These are phyloP conservation scores for Bufo gargarizans DNA, from an alignment of 2,113 vertebrate genomes.

Conservation along the genomic window DNA sequence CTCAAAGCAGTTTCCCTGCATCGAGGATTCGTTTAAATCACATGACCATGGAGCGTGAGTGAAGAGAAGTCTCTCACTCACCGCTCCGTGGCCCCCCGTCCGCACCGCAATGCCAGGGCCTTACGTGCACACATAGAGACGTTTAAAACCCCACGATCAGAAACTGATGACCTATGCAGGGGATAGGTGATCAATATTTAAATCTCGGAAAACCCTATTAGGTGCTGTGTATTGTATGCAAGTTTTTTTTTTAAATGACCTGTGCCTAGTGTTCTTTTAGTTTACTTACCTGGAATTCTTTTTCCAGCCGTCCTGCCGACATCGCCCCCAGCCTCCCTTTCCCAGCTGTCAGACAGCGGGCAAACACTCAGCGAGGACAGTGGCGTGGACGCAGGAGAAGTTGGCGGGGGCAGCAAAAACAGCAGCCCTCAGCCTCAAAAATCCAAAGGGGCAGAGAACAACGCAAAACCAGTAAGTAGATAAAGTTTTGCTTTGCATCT, in stretches of 20 bases:
- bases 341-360: constrained; percentile 93
- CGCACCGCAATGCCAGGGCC: too few relatives aligned
- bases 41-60: too few relatives aligned
- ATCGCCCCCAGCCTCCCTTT: constrained; percentile 81
- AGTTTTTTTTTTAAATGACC: background rate
- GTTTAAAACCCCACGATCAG: too few relatives aligned
- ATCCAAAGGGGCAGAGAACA: constrained; percentile 73
- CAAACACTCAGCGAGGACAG: constrained; percentile 98
- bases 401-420: constrained; percentile 80
- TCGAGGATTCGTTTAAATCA: too few relatives aligned
- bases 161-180: too few relatives aligned
- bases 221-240: background rate
- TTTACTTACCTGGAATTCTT: background rate
- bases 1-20: too few relatives aligned
- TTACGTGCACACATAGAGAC: too few relatives aligned
- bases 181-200: too few relatives aligned
- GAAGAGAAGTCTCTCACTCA: too few relatives aligned
- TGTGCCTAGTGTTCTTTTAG: background rate
- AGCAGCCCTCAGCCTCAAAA: constrained; percentile 75
- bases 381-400: constrained; percentile 91
- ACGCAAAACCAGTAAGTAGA: constrained; percentile 55
- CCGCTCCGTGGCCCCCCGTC: too few relatives aligned
- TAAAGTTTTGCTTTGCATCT: background rate
- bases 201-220: too few relatives aligned
- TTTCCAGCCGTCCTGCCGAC: constrained; percentile 54